Evolutionary conservation across 2,888 invertebrate species (phyloP).

Genomic region (Ceraclea dissimilis): DNA sequence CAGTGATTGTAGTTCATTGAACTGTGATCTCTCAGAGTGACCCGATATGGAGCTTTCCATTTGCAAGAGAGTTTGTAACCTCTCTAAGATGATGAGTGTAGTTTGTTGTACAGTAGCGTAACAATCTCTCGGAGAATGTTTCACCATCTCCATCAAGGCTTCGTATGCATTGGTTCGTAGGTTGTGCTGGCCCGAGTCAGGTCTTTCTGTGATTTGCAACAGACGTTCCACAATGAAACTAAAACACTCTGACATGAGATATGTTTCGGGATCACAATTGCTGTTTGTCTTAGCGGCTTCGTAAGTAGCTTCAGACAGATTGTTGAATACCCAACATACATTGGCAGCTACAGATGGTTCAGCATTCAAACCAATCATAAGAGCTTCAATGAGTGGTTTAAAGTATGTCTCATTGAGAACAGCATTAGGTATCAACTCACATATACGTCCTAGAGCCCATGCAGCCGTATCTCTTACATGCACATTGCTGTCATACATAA

Average conservation of each 20-base stretch:
- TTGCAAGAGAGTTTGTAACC: conserved; percentile 88
- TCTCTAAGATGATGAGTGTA: conserved; percentile 90
- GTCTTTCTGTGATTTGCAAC: conserved; percentile 89
- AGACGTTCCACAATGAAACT: conserved; percentile 88
- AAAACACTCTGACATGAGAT: conserved; percentile 89
- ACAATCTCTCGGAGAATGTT: conserved; percentile 95
- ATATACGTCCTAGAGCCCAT: conserved; percentile 97
- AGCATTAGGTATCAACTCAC: conserved; percentile 93
- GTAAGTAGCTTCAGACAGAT: conserved; percentile 93
- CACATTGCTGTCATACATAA: conserved; percentile 91
- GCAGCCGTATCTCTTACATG: conserved; percentile 95
- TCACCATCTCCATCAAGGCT: conserved; percentile 99
- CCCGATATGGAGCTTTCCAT: conserved; percentile 87
- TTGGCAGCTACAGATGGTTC: conserved; percentile 97
- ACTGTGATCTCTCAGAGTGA: conserved; percentile 84
- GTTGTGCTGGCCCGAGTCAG: conserved; percentile 89
- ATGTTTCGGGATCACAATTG: conserved; percentile 76
- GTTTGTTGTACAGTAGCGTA: conserved; percentile 95
- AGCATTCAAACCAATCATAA: conserved; percentile 79
- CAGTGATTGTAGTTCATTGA: conserved; percentile 91
- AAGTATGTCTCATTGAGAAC: conserved; percentile 83
- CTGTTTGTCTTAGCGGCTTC: conserved; percentile 67
- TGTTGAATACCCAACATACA: conserved; percentile 99
- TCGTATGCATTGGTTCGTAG: conserved; percentile 96
- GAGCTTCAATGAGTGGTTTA: conserved; percentile 70